Conservation (phyloP, 2,113 vertebrate species). For the Ornithorhynchus anatinus region DNA sequence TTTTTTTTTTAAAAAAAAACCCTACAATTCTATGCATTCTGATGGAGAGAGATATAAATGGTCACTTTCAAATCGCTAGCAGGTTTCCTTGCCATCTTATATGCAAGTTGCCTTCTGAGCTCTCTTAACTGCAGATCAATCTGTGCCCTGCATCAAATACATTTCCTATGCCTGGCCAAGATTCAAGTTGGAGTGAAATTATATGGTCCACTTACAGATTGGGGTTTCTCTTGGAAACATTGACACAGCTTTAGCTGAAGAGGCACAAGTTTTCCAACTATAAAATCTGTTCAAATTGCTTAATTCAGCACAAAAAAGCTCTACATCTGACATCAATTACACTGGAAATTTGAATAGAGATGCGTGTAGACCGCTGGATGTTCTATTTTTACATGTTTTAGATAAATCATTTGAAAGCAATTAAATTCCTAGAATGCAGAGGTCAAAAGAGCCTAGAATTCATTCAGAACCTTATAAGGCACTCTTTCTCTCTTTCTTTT, state of each 20-base stretch:
- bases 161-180: slow-evolving; percentile 46
- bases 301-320: slow-evolving; percentile 55
- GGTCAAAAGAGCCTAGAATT: slow-evolving; percentile 13
- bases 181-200: slow-evolving; percentile 60
- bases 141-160: slow-evolving; percentile 22
- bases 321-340: slow-evolving; percentile 60
- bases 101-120: slow-evolving; percentile 22
- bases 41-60: slow-evolving; percentile 2
- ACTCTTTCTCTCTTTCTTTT: not conserved
- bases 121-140: slow-evolving; percentile 43
- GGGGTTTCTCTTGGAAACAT: slow-evolving; percentile 67
- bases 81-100: slow-evolving; percentile 20
- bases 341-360: slow-evolving; percentile 45
- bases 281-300: slow-evolving; percentile 51
- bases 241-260: slow-evolving; percentile 50
- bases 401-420: too few relatives aligned
- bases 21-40: not conserved
- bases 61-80: slow-evolving; percentile 14
- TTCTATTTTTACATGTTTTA: slow-evolving; percentile 7
- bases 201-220: slow-evolving; percentile 65
- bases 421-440: too few relatives aligned
- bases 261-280: slow-evolving; percentile 63
- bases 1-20: not conserved
- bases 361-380: not conserved
- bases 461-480: not conserved